These are phyloP conservation scores for Agonopterix heracliana DNA, from an alignment of 2,888 invertebrate genomes.

Conservation along the genomic window DNA sequence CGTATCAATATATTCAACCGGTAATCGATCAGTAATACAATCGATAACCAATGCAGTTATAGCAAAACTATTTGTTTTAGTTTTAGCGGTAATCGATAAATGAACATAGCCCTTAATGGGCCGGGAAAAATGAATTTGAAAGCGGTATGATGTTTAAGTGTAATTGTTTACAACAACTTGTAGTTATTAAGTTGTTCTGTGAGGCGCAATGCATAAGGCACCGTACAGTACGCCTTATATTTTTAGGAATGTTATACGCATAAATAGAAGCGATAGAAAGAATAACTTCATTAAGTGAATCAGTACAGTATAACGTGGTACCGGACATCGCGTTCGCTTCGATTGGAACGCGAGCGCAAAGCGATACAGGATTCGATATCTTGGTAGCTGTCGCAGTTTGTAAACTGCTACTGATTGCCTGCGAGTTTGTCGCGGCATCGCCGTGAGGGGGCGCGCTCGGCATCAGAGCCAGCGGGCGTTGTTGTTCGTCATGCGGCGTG, in stretches of 20 bases:
- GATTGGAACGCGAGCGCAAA: too few relatives aligned
- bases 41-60: constrained; percentile 10
- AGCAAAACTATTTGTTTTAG: neutral
- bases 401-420: too few relatives aligned
- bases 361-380: neutral
- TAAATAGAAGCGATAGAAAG: too few relatives aligned
- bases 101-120: neutral
- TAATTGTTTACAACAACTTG: neutral
- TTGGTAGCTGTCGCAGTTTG: too few relatives aligned
- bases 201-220: neutral
- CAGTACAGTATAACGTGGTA: too few relatives aligned
- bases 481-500: too few relatives aligned
- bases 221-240: too few relatives aligned
- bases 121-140: neutral
- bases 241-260: too few relatives aligned
- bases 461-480: neutral
- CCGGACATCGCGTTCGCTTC: too few relatives aligned
- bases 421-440: too few relatives aligned
- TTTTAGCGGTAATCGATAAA: neutral
- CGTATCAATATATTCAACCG: neutral
- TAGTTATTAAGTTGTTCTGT: neutral
- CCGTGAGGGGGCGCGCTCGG: too few relatives aligned
- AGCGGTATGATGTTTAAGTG: neutral
- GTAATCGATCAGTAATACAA: constrained; percentile 9
- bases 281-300: too few relatives aligned